These are phyloP conservation scores for Drosophila pseudoobscura DNA, from an alignment of 1,140 invertebrate species.

Conservation along the genomic window DNA sequence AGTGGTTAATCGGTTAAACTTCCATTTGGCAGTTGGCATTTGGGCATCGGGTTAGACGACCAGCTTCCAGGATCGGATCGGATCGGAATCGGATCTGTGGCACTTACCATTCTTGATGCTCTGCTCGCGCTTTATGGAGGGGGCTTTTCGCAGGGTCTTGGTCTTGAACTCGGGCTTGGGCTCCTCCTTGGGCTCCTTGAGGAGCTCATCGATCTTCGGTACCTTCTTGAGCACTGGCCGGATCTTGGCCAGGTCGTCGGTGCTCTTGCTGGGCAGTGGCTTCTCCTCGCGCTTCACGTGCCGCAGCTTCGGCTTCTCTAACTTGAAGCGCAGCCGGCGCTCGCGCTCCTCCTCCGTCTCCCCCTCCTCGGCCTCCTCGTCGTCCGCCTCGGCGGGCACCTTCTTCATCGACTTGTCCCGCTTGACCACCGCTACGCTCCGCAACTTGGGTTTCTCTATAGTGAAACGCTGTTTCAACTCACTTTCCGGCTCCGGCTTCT, in stretches of 20 bases:
- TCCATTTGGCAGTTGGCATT: slow-evolving; percentile 14
- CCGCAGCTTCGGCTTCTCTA: slow-evolving; percentile 77
- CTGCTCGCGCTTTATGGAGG: slow-evolving; percentile 73
- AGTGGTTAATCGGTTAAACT: slow-evolving; percentile 68
- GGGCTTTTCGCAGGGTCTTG: slow-evolving; percentile 78
- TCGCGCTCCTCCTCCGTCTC: slow-evolving; percentile 79
- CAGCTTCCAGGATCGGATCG: slow-evolving; percentile 17
- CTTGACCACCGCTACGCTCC: slow-evolving; percentile 70
- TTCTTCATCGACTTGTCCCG: slow-evolving; percentile 79
- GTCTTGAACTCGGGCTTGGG: slow-evolving; percentile 82
- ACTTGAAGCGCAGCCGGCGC: slow-evolving; percentile 69
- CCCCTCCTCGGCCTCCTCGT: slow-evolving; percentile 74
- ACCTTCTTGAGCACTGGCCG: slow-evolving; percentile 80
- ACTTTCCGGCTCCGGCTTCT: slow-evolving; percentile 68
- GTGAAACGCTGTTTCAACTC: slow-evolving; percentile 80
- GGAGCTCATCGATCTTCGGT: slow-evolving; percentile 77
- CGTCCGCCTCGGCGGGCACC: slow-evolving; percentile 63
- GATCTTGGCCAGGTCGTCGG: slow-evolving; percentile 73
- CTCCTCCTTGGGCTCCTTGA: slow-evolving; percentile 82
- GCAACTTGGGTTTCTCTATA: slow-evolving; percentile 80
- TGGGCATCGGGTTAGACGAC: slow-evolving; percentile 50
- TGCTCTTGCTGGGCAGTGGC: slow-evolving; percentile 78
- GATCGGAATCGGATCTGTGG: slow-evolving; percentile 9
- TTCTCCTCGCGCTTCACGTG: slow-evolving; percentile 81
- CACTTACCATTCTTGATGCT: slow-evolving; percentile 81